Conservation (phyloP, 2,797 vertebrate species). For the Tapirus indicus region DNA sequence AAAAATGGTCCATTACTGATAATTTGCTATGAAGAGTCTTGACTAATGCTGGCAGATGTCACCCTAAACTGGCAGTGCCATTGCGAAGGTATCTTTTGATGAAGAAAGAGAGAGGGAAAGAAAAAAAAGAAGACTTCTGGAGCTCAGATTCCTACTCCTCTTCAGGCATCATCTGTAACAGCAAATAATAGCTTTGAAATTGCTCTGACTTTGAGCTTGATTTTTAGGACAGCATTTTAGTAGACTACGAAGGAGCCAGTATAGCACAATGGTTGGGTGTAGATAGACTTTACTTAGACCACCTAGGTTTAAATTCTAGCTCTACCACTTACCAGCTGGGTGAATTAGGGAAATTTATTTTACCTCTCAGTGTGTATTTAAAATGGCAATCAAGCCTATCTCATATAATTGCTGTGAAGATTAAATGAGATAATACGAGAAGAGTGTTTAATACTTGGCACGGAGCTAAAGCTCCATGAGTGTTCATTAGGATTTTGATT, state of each 20-base stretch:
- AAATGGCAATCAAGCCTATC: neutral
- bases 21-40: neutral
- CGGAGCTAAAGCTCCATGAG: neutral
- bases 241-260: neutral
- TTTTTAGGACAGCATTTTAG: neutral
- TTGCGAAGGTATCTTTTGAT: neutral
- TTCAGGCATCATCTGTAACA: neutral
- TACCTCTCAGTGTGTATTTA: neutral
- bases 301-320: neutral
- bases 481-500: neutral
- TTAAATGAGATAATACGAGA: neutral
- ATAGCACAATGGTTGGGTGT: neutral
- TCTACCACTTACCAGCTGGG: neutral
- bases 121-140: neutral
- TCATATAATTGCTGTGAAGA: neutral
- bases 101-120: neutral
- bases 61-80: neutral
- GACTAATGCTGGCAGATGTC: neutral
- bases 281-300: neutral
- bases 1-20: neutral
- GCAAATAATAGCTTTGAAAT: conserved; percentile 44
- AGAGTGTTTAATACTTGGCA: neutral
- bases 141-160: neutral
- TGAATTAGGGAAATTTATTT: neutral
- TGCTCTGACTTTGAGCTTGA: neutral